phyloP scores from a whole-genome alignment of 2,888 invertebrate species.

The Pemphredon lugubris region DNA sequence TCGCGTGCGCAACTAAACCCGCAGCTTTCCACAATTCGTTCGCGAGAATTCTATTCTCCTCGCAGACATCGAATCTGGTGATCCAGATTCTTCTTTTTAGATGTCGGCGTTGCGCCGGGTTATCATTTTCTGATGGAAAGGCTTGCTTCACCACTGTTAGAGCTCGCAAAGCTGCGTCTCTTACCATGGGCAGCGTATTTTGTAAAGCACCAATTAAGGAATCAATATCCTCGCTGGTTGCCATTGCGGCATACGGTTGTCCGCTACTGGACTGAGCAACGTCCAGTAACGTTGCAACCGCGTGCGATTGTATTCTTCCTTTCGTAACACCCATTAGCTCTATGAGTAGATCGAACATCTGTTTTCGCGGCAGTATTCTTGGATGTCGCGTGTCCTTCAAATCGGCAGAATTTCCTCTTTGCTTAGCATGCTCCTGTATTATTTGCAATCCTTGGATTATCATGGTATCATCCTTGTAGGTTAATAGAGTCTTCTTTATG shows the following conservation, averaged over 20 bases:
- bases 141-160: slow-evolving; percentile 85
- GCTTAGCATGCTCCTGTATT: slow-evolving; percentile 88
- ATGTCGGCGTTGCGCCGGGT: slow-evolving; percentile 83
- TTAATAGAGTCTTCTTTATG: slow-evolving; percentile 84
- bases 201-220: slow-evolving; percentile 89
- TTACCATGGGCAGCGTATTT: slow-evolving; percentile 86
- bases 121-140: slow-evolving; percentile 84
- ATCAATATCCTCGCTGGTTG: slow-evolving; percentile 87
- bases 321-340: slow-evolving; percentile 87
- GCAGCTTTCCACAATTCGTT: slow-evolving; percentile 85
- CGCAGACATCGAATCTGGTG: slow-evolving; percentile 90
- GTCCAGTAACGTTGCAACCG: slow-evolving; percentile 90
- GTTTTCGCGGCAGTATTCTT: slow-evolving; percentile 89
- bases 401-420: slow-evolving; percentile 82
- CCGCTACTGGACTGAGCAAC: slow-evolving; percentile 90
- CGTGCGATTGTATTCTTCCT: slow-evolving; percentile 89
- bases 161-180: slow-evolving; percentile 91
- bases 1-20: slow-evolving; percentile 82
- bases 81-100: slow-evolving; percentile 91
- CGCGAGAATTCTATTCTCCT: slow-evolving; percentile 87
- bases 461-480: slow-evolving; percentile 83
- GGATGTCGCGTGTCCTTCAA: slow-evolving; percentile 86
- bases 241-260: slow-evolving; percentile 84
- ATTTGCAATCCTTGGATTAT: slow-evolving; percentile 85
- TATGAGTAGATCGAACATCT: slow-evolving; percentile 91